Evolutionary conservation across 2,888 invertebrate genomes (phyloP), one percentile per base, ranked within the genome.

Genomic region (Iselma pallidipennis): DNA sequence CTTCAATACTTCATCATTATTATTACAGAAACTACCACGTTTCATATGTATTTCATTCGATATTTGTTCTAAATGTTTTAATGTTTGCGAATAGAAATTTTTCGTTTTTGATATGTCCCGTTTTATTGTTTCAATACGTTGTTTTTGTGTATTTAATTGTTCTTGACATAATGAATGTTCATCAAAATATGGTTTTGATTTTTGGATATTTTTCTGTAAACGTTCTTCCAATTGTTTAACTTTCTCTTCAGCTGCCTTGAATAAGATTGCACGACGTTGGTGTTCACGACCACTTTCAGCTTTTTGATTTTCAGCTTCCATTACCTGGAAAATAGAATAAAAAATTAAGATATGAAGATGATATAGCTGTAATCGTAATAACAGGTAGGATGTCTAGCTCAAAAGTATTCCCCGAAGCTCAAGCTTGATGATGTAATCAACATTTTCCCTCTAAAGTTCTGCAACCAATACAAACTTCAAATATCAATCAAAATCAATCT

Each of bases 251-350:
- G 94, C 90, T 16, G 89, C 86, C 69, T 92, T 91, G 78, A 91
- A 96, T 1, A 90, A 83, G n/a, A 86, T 87, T 0, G 95, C 92
- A 74, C 88, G 89, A 73, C 87, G 86, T 77, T 92, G 91, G 80
- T 97, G 96, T 76, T 95, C 95, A 7, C 92, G 85, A 61, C 94
- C 95, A 76, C 93, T 92, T 72, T 91, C 92, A 5, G 95, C 90
- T 79, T 95, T 96, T 74, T 94, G 89, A 75, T 89, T 91, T 80
- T 96, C 96, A 0, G 96, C 96, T 76, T 96, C 95, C 90, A 92
- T 95, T 25, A 96, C 94, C 91, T 91, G 73, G 48, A 75, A 73
- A 16, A 54, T 58, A 63, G 51, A 50, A 50, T 29, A 12, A 37
- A 21, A 49, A 49, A 49, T 5, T 23, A 55, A 2, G 2, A 26